Percentiles rank a stretch among this genome's conserved stretches.
Conservation (phyloP, 2,113 vertebrate species). For the Perca fluviatilis region DNA sequence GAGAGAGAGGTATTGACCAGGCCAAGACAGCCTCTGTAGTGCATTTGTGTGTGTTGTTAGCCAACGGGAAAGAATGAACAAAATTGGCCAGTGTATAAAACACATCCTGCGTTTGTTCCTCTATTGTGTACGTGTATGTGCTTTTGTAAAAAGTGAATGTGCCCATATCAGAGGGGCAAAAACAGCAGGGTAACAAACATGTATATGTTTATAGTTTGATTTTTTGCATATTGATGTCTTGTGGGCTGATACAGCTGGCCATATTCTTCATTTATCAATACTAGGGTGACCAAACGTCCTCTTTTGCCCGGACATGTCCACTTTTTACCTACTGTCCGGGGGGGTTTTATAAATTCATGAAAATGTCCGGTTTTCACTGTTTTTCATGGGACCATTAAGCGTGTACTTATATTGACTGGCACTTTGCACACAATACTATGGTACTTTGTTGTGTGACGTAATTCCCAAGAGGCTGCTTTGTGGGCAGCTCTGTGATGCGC, state of each 20-base stretch:
- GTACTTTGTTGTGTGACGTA: too few relatives aligned
- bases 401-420: too few relatives aligned
- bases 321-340: too few relatives aligned
- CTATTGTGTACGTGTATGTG: neutral
- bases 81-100: constrained; percentile 26
- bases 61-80: constrained; percentile 50
- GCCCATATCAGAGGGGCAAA: neutral
- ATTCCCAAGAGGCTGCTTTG: too few relatives aligned
- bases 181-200: neutral
- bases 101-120: constrained; percentile 1
- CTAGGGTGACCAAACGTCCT: too few relatives aligned
- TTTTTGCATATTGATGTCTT: constrained; percentile 31
- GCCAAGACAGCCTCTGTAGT: constrained; percentile 53
- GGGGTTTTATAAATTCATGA: too few relatives aligned
- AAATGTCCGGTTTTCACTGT: too few relatives aligned
- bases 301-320: too few relatives aligned
- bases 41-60: constrained; percentile 54
- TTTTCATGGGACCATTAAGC: too few relatives aligned
- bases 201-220: neutral
- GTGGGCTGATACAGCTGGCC: constrained; percentile 25
- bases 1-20: constrained; percentile 78
- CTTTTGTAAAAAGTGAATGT: neutral
- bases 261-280: constrained; percentile 43
- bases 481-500: too few relatives aligned
- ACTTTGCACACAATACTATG: too few relatives aligned